These are phyloP conservation scores for Oryctes rhinoceros DNA, from an alignment of 1,140 invertebrate genomes.

Conservation along the genomic window DNA sequence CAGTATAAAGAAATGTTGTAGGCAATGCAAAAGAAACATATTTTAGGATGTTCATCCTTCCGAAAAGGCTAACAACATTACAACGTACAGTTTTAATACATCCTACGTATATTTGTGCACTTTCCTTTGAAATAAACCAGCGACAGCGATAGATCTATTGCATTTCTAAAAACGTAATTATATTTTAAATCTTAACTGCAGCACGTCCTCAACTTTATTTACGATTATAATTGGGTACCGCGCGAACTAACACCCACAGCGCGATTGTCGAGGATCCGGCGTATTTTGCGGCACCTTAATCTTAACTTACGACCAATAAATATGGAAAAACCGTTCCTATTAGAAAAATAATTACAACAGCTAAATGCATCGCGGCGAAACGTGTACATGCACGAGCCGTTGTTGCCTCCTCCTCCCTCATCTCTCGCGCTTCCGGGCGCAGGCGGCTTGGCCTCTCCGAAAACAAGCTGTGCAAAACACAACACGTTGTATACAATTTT, in stretches of 20 bases:
- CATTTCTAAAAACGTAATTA: background rate
- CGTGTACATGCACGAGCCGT: background rate
- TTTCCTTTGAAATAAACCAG: background rate
- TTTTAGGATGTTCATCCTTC: too few relatives aligned
- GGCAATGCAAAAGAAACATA: too few relatives aligned
- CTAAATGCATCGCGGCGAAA: conserved; percentile 15
- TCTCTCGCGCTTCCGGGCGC: background rate
- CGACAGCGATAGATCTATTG: background rate
- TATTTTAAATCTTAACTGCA: background rate
- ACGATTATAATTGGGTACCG: conserved; percentile 1
- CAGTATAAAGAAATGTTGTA: too few relatives aligned
- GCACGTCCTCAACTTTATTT: background rate
- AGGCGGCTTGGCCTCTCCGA: background rate
- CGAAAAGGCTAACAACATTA: too few relatives aligned
- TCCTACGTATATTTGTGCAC: too few relatives aligned
- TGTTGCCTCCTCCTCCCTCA: background rate
- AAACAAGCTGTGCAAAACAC: conserved; percentile 28
- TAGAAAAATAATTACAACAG: conserved; percentile 27
- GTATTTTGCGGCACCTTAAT: conserved; percentile 21
- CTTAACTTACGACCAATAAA: conserved; percentile 19
- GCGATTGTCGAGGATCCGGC: background rate
- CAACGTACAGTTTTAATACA: too few relatives aligned
- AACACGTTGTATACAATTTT: conserved; percentile 15
- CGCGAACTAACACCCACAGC: background rate
- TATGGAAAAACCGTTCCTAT: conserved; percentile 20